Base-by-base conservation (phyloP, 2,888 invertebrate genomes). In the Endomychus coccineus region DNA sequence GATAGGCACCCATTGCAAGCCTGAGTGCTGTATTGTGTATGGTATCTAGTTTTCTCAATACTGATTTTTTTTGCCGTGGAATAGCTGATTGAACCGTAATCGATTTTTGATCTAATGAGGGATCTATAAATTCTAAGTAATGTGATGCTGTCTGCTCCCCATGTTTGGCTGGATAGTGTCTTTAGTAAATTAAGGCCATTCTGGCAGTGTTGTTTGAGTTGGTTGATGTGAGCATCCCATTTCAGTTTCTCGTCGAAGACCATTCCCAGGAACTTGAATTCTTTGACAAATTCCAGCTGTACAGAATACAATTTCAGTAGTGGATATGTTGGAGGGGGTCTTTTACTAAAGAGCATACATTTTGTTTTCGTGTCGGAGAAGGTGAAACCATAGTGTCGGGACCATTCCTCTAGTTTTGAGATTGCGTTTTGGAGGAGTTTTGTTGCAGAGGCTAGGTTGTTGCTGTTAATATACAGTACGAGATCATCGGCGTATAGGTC, bases 401-500 rank as follows among this genome's bases (percentile, higher is more conserved):
- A 27, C 38, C 31, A 42, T 5, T 33, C 13, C 11, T 19, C 24
- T 5, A 48, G 11, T 10, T 28, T 24, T 9, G 35, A 27, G 4
- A 48, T 29, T 2, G 40, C 21, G n/a, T 24, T 9, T 28, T 50
- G 45, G 2, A 45, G 13, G 0, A 21, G 6, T 14, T 24, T n/a
- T 39, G 35, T 21, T 2, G 23, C 34, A 1, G 38, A 21, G 19
- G 28, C 35, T 3, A 36, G 3, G 17, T 40, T 36, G 15, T 41
- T 44, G 10, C 36, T 43, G 16, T 16, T 34, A 10, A 27, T 10
- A 13, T 28, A 37, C 1, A 44, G 17, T 1, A 37, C 39, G 5
- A 47, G 12, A 19, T 50, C 50, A 9, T 49, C 47, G 1, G 43
- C 49, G 16, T 36, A 44, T 6, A 43, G 16, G 13, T 25, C 23